These are phyloP conservation scores for Sprattus sprattus DNA, from an alignment of 2,113 vertebrate species.

Conservation along the genomic window DNA sequence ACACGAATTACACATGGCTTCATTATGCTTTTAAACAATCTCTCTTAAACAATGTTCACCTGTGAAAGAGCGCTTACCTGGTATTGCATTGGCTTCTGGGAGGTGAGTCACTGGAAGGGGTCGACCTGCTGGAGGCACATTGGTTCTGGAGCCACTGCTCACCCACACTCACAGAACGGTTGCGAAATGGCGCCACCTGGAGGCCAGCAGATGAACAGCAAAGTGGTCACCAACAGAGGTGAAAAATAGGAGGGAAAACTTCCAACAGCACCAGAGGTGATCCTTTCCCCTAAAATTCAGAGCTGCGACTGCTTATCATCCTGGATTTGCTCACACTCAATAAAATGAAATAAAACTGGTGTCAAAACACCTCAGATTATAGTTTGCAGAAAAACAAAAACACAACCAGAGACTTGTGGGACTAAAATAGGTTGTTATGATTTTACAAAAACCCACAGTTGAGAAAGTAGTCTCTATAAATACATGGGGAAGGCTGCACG, in stretches of 20 bases:
- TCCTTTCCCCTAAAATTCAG: background rate
- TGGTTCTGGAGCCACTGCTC: conserved; percentile 82
- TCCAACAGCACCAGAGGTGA: background rate
- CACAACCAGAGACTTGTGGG: background rate
- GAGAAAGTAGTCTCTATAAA: background rate
- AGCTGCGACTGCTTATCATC: background rate
- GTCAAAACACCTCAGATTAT: background rate
- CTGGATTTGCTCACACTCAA: background rate
- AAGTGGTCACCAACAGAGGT: background rate
- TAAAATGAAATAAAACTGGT: background rate
- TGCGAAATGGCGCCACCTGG: conserved; percentile 71
- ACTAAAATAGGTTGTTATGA: background rate
- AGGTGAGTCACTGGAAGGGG: conserved; percentile 75
- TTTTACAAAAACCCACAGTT: background rate
- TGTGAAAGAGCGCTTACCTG: conserved; percentile 64
- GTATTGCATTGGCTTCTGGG: conserved; percentile 69
- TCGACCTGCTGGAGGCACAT: conserved; percentile 71
- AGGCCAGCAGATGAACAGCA: background rate
- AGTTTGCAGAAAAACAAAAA: background rate
- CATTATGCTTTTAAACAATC: background rate
- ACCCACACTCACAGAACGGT: conserved; percentile 84
- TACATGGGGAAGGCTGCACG: background rate
- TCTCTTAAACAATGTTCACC: background rate
- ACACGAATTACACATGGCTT: background rate
- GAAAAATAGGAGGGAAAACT: background rate